phyloP scores from a whole-genome alignment of 2,888 invertebrate genomes.

The Tenthredo livida region DNA sequence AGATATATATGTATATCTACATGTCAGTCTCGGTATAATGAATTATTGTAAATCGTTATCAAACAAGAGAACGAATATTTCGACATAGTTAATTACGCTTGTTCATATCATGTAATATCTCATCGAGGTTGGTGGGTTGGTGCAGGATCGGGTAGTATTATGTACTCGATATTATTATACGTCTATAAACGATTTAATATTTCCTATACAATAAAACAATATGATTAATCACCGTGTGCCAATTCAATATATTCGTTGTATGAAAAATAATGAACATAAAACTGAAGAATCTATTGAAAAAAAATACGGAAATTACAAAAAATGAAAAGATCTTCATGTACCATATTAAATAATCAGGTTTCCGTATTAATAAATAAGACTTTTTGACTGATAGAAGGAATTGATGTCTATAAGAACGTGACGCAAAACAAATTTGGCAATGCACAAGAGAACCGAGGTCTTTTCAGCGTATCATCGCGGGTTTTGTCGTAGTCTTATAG shows the following conservation, averaged over 20 bases:
- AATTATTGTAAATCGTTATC: neutral
- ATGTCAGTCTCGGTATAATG: neutral
- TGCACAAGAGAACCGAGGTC: neutral
- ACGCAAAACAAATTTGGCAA: neutral
- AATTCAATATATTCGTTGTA: neutral
- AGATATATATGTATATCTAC: neutral
- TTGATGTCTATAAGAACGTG: neutral
- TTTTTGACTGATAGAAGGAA: neutral
- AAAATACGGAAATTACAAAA: neutral
- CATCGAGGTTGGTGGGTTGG: neutral
- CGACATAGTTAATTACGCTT: neutral
- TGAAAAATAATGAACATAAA: neutral
- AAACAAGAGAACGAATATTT: neutral
- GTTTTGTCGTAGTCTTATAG: neutral
- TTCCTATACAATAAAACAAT: neutral
- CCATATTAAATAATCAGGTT: neutral
- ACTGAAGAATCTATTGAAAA: neutral
- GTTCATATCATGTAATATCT: neutral
- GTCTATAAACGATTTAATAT: neutral
- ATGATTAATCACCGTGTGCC: neutral
- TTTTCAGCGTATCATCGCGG: neutral
- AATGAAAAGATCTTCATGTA: neutral
- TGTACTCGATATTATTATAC: neutral
- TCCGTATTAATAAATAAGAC: slow-evolving; percentile 9
- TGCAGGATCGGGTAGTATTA: neutral